Evolutionary conservation across 2,888 invertebrate species (phyloP).

Genomic region (Blomia tropicalis): DNA sequence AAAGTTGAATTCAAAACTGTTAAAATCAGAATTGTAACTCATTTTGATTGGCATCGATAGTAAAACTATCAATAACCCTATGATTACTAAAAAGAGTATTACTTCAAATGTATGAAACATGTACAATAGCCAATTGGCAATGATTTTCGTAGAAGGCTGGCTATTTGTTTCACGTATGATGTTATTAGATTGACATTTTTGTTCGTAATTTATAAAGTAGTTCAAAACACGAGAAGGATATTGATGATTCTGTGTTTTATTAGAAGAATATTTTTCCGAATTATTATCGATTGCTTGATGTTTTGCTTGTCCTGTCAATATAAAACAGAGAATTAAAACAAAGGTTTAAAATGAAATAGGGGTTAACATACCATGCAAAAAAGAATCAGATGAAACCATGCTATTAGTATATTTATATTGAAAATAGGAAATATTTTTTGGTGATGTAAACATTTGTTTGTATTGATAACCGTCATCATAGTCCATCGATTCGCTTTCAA

Average conservation of each 20-base stretch:
- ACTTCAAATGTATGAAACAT: slow-evolving; percentile 6
- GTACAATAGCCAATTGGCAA: background rate
- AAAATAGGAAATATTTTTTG: background rate
- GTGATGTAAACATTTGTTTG: no score
- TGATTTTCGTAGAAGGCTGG: background rate
- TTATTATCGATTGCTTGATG: no score
- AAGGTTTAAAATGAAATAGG: no score
- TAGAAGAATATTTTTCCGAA: no score
- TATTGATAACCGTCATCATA: no score
- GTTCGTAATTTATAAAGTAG: background rate
- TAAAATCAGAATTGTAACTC: slow-evolving; percentile 6
- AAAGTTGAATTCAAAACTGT: background rate
- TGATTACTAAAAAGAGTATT: background rate
- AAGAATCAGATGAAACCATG: no score
- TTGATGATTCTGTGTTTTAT: background rate
- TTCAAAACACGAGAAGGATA: background rate
- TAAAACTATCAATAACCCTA: background rate
- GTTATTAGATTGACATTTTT: background rate
- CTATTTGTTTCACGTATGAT: background rate
- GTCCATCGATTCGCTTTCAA: no score
- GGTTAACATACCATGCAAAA: no score
- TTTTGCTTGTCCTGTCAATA: no score
- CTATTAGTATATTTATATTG: background rate
- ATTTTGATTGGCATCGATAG: background rate
- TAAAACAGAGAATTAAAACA: no score